Base-by-base conservation (phyloP, 2,888 invertebrate species). In the Rosalia funebris region DNA sequence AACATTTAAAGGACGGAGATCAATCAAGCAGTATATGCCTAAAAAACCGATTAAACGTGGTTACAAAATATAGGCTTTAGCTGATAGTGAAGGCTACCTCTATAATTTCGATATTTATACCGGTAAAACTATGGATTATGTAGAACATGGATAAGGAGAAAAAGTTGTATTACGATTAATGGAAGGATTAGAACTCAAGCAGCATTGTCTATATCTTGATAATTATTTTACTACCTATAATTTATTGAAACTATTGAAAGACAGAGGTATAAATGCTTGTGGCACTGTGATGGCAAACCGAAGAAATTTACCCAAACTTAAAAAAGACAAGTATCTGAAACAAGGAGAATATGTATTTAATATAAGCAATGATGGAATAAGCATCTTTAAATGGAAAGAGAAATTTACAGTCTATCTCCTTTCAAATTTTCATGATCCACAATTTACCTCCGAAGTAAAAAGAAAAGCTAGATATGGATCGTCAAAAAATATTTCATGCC, bases 21-120 rank as follows among this genome's bases (percentile, higher is more conserved):
- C 41, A 4, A 45, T 75, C 34, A 74, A 72, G 63, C 74, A 76
- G 60, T 76, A 72, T 66, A 68, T 76, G 50, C 39, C 57, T 25
- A 7, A 7, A 5, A 25, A 25, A 25, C 25, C 25, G 15, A 41
- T 57, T 9, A 57, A 48, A 20, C 48, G 57, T 10, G 42, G 42
- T 10, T 42, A 57, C 17, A 47, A 56, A 31, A 31, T 56, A 2
- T 56, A 39, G 56, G 20, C 46, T 20, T 34, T 56, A 45, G 56
- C 56, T 11, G 56, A 56, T n/a, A n/a, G n/a, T n/a, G n/a, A n/a
- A n/a, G 57, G 48, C 9, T 57, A 57, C 41, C 41, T 25, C 9
- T 57, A 48, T 31, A 39, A 48, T 32, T 48, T 57, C 19, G 57
- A 57, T 25, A 48, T 48, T 3, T 57, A 57, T 19, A 58, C 48